Base-by-base conservation (phyloP, 2,888 invertebrate genomes). In the Galeopsomyia nigrocyanea region DNA sequence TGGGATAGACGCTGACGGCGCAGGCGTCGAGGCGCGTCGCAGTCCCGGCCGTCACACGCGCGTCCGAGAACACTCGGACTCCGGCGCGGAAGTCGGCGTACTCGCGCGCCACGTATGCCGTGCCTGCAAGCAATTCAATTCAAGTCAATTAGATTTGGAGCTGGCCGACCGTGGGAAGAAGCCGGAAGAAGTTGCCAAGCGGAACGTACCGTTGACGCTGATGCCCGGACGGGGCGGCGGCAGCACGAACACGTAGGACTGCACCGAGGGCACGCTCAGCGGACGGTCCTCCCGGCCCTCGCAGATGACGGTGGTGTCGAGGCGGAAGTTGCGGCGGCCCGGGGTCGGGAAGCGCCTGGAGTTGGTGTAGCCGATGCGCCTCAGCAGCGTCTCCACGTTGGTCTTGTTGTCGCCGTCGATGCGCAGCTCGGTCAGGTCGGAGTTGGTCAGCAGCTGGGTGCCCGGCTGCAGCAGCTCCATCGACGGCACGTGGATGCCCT, bases 291-390 rank as follows among this genome's bases (percentile, higher is more conserved):
- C 92, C 81, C 93, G 92, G 84, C 95, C 95, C 0, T 93, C 93
- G 83, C 82, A 87, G 17, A 82, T 90, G 78, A 97, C 92, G 73
- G 92, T 92, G 3, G 96, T 96, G 56, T 92, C 91, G 16, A 97
- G 89, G 78, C 92, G 92, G 81, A 97, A 90, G 83, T 95, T 96
- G 26, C 99, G 89, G 6, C 98, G 89, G 6, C 98, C 99, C 5
- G 98, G 96, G n/a, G 97, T 97, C 17, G 98, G 98, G 88, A 94
- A 95, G 80, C 94, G 92, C 71, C 97, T 91, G 16, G 94, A 92
- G 87, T 99, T 99, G 10, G 94, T 93, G 87, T 99, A 99, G 64
- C 96, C 94, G 78, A 99, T 93, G 82, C 94, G 92, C 9, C 95
- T 91, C 75, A 97, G 90, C 61, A 97, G 86, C 2, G 92, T 93